Conservation (phyloP, 2,888 invertebrate genomes). For the Peribatodes rhomboidaria region DNA sequence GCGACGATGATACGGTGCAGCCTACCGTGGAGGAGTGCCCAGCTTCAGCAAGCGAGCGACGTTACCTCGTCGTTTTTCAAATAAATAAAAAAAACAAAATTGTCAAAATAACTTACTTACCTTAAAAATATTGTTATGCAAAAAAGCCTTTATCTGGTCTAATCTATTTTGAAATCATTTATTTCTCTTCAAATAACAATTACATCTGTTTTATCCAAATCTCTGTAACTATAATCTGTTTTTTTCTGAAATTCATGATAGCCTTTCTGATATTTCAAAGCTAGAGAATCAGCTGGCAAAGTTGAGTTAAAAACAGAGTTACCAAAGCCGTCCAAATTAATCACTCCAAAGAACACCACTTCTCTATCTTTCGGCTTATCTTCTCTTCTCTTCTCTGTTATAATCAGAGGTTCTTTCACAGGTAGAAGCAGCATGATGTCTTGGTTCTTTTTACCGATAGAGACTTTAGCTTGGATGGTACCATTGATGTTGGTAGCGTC, state of each 20-base stretch:
- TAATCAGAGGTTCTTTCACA: slow-evolving; percentile 70
- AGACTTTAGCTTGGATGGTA: slow-evolving; percentile 79
- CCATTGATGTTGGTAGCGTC: slow-evolving; percentile 63
- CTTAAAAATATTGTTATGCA: too few relatives aligned
- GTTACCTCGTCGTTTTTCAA: too few relatives aligned
- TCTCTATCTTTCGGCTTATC: slow-evolving; percentile 51
- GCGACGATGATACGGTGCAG: too few relatives aligned
- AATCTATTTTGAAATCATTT: background rate
- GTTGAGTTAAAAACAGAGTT: slow-evolving; percentile 68
- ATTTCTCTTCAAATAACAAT: slow-evolving; percentile 60
- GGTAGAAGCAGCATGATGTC: slow-evolving; percentile 74
- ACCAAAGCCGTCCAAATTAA: slow-evolving; percentile 67
- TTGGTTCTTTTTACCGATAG: slow-evolving; percentile 62
- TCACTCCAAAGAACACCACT: slow-evolving; percentile 73
- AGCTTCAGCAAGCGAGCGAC: too few relatives aligned
- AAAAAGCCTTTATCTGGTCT: too few relatives aligned
- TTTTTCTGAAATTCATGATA: slow-evolving; percentile 60
- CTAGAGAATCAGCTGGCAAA: slow-evolving; percentile 70
- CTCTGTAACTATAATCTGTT: slow-evolving; percentile 60
- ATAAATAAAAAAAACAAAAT: too few relatives aligned
- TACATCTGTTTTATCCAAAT: slow-evolving; percentile 61
- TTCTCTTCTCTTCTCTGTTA: slow-evolving; percentile 66
- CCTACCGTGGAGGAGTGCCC: too few relatives aligned
- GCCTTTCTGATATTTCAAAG: slow-evolving; percentile 78
- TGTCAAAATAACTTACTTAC: too few relatives aligned